phyloP scores from a whole-genome alignment of 2,113 vertebrate genomes.

The Pycnonotus jocosus region DNA sequence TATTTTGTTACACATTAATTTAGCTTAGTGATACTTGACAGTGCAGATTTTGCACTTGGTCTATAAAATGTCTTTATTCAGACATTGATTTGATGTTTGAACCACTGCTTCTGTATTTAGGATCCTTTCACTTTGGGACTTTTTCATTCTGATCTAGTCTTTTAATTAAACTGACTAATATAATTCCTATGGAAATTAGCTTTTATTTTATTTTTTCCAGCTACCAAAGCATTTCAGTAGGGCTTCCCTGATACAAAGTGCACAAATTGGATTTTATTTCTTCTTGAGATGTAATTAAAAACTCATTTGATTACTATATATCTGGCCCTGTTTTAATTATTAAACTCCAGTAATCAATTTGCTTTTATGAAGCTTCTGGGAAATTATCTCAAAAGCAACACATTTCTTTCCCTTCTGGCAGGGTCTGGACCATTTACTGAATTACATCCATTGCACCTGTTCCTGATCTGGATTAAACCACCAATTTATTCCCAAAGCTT shows the following conservation, averaged over 20 bases:
- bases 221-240: conserved; percentile 70
- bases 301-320: conserved; percentile 80
- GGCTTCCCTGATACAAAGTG: conserved; percentile 68
- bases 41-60: conserved; percentile 32
- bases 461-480: conserved; percentile 72
- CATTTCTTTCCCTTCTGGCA: conserved; percentile 78
- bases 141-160: conserved; percentile 58
- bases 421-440: conserved; percentile 73
- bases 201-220: conserved; percentile 69
- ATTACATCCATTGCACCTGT: conserved; percentile 75
- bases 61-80: conserved; percentile 42
- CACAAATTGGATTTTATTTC: conserved; percentile 74
- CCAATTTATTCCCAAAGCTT: conserved; percentile 68
- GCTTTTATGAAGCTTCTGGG: conserved; percentile 84
- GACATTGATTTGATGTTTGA: conserved; percentile 44
- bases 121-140: conserved; percentile 43
- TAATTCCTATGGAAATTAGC: conserved; percentile 76
- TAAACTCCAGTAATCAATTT: conserved; percentile 79
- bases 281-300: conserved; percentile 80
- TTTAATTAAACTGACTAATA: conserved; percentile 73
- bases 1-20: conserved; percentile 24
- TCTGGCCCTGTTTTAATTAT: conserved; percentile 77
- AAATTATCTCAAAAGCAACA: conserved; percentile 82
- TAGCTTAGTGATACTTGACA: conserved; percentile 16
- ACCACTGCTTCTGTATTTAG: conserved; percentile 54